Percentiles rank a stretch among this genome's conserved stretches.
Conservation (phyloP, 2,888 invertebrate species). For the Hypomecis punctinalis region DNA sequence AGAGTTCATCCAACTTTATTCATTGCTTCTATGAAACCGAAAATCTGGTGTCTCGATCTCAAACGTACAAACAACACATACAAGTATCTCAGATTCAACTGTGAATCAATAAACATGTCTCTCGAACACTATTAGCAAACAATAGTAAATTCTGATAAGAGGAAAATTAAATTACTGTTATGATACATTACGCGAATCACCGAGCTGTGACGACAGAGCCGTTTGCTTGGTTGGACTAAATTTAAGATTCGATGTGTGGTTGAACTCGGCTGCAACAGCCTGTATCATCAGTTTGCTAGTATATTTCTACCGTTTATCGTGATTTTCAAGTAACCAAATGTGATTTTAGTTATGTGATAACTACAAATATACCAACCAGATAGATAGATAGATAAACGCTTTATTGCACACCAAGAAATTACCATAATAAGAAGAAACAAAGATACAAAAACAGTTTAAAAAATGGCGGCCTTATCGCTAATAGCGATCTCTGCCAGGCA, state of each 20-base stretch:
- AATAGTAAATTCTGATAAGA: constrained; percentile 55
- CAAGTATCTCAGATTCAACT: constrained; percentile 32
- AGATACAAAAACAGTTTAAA: too few relatives aligned
- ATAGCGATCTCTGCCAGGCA: too few relatives aligned
- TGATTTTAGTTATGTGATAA: too few relatives aligned
- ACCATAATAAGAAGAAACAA: too few relatives aligned
- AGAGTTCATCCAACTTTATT: constrained; percentile 49
- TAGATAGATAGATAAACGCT: too few relatives aligned
- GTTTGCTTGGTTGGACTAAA: constrained; percentile 6
- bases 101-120: constrained; percentile 50
- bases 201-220: constrained; percentile 46
- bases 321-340: too few relatives aligned
- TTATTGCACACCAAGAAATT: too few relatives aligned
- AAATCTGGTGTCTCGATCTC: constrained; percentile 30
- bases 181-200: constrained; percentile 47
- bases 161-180: constrained; percentile 53
- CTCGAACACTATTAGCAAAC: constrained; percentile 49
- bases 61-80: constrained; percentile 27
- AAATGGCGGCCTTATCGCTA: too few relatives aligned
- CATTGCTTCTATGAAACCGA: constrained; percentile 30
- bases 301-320: too few relatives aligned
- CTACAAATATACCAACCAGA: too few relatives aligned
- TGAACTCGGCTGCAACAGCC: not conserved
- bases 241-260: not conserved
- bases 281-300: not conserved